Percentiles rank a stretch among this genome's conserved stretches.
Evolutionary conservation across 2,113 vertebrate genomes (phyloP).

Genomic region (Sinocyclocheilus anophthalmus): DNA sequence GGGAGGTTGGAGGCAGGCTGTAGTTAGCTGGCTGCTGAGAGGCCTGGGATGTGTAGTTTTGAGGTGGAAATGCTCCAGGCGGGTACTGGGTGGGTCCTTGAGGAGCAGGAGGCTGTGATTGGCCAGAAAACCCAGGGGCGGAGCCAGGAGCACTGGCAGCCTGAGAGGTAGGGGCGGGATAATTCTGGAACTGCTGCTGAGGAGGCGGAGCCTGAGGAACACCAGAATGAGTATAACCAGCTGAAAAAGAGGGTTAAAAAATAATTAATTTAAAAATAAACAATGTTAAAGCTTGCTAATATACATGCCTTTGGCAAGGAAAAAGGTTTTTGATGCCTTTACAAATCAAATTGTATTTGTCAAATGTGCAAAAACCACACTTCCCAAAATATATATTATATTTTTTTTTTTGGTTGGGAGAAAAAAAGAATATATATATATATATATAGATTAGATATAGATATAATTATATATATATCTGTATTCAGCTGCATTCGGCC

Average conservation of each 20-base stretch:
- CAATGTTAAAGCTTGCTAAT: background rate
- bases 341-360: too few relatives aligned
- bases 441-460: too few relatives aligned
- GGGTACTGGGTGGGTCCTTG: slow-evolving; percentile 87
- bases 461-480: too few relatives aligned
- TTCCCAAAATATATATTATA: too few relatives aligned
- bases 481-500: too few relatives aligned
- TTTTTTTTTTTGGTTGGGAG: too few relatives aligned
- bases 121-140: slow-evolving; percentile 70
- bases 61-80: slow-evolving; percentile 84
- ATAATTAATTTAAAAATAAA: background rate
- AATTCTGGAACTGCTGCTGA: slow-evolving; percentile 92
- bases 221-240: slow-evolving; percentile 88
- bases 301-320: background rate
- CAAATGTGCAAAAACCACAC: too few relatives aligned
- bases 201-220: slow-evolving; percentile 83
- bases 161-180: slow-evolving; percentile 84
- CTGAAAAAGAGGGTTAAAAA: slow-evolving; percentile 57
- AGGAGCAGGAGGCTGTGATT: slow-evolving; percentile 76
- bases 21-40: slow-evolving; percentile 86
- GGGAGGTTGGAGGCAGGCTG: slow-evolving; percentile 82
- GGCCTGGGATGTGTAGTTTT: slow-evolving; percentile 91
- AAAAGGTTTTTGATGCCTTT: too few relatives aligned
- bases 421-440: too few relatives aligned
- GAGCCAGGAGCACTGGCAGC: slow-evolving; percentile 76